These are phyloP conservation scores for Drosophila borborema DNA, from an alignment of 2,888 invertebrate species.

Conservation along the genomic window DNA sequence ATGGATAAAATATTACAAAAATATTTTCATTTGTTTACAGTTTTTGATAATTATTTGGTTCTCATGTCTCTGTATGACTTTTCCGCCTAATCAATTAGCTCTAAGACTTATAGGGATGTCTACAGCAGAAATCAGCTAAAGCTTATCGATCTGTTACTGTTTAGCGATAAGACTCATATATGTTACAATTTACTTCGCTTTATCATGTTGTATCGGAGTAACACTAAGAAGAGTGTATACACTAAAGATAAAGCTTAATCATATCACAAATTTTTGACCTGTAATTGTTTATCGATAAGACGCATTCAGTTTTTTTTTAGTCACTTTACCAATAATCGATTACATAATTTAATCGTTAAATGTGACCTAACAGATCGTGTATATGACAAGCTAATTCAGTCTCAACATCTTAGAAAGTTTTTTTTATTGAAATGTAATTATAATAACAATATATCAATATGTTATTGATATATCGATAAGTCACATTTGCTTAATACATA, in stretches of 20 bases:
- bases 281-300: neutral
- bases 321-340: no score
- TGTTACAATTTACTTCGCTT: neutral
- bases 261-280: neutral
- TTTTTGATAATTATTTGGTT: neutral
- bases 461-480: neutral
- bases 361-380: neutral
- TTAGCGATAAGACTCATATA: neutral
- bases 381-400: neutral
- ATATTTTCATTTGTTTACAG: neutral
- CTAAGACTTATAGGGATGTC: neutral
- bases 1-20: neutral
- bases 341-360: neutral
- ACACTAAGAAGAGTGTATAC: neutral
- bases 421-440: neutral
- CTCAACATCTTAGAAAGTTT: no score
- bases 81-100: neutral
- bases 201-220: neutral
- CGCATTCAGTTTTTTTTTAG: no score
- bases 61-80: neutral
- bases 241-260: neutral
- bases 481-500: neutral
- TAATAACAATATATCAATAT: neutral
- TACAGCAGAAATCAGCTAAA: neutral
- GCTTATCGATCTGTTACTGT: neutral